Evolutionary conservation across 2,888 invertebrate genomes (phyloP).

Genomic region (Eupithecia subumbrata): DNA sequence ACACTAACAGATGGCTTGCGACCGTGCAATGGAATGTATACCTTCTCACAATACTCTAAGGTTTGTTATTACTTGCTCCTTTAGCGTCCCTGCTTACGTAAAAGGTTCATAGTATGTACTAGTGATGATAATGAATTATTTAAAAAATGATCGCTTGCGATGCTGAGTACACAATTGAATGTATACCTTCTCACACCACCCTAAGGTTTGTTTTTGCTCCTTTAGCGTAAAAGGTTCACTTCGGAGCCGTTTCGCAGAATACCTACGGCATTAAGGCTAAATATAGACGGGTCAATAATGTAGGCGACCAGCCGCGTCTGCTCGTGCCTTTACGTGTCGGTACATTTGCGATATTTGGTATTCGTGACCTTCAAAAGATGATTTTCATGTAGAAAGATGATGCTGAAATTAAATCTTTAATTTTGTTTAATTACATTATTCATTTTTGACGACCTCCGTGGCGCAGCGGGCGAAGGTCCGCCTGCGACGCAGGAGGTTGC

Average conservation of each 20-base stretch:
- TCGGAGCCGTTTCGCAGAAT: slow-evolving; percentile 47
- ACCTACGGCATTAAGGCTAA: slow-evolving; percentile 52
- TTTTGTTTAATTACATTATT: too few species aligned
- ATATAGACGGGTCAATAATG: slow-evolving; percentile 79
- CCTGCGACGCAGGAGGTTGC: too few species aligned
- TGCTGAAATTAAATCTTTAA: too few species aligned
- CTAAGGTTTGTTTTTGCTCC: neutral
- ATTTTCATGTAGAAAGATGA: neutral
- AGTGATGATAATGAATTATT: too few species aligned
- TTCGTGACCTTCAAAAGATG: neutral
- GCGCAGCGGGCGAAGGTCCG: too few species aligned
- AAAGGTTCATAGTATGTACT: too few species aligned
- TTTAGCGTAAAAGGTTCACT: slow-evolving; percentile 2
- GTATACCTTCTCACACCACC: neutral
- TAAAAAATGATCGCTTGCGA: too few species aligned
- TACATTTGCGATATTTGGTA: neutral
- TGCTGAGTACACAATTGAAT: neutral
- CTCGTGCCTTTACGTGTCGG: slow-evolving; percentile 27
- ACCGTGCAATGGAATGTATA: neutral
- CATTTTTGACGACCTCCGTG: too few species aligned
- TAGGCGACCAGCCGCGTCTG: slow-evolving; percentile 54
- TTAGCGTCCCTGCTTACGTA: too few species aligned
- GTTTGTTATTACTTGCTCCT: neutral
- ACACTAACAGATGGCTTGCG: neutral
- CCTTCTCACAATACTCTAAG: neutral